Conservation (phyloP, 2,113 vertebrate species). For the Sander lucioperca region DNA sequence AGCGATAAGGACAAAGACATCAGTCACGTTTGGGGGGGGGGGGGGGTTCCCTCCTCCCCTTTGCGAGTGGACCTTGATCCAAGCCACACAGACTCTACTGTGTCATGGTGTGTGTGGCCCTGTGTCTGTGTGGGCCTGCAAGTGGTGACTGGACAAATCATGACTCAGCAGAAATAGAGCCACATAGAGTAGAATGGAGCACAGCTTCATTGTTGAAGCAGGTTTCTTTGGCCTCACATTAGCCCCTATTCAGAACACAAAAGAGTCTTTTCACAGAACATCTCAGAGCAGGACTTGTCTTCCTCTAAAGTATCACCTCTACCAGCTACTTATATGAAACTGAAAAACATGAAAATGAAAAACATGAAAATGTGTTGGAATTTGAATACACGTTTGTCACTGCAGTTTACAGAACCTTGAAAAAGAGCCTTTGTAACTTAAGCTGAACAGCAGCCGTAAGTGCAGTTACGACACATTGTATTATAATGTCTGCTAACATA, state of each 20-base stretch:
- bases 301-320: neutral
- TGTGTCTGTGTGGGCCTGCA: conserved; percentile 71
- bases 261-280: conserved; percentile 25
- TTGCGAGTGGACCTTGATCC: conserved; percentile 77
- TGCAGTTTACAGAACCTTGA: neutral
- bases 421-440: neutral
- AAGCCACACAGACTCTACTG: conserved; percentile 78
- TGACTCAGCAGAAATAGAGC: conserved; percentile 77
- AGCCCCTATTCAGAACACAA: conserved; percentile 32
- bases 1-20: conserved; percentile 78
- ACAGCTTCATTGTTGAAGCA: conserved; percentile 38
- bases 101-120: conserved; percentile 80
- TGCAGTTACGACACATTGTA: neutral
- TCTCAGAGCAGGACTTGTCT: conserved; percentile 2
- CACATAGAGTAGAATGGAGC: conserved; percentile 45
- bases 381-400: neutral
- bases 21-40: conserved; percentile 69
- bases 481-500: neutral
- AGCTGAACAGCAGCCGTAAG: neutral
- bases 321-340: neutral
- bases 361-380: neutral
- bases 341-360: no score
- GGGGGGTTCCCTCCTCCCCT: conserved; percentile 49
- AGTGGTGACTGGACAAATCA: conserved; percentile 68
- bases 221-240: conserved; percentile 27